A percentile compares a stretch with the other conserved stretches of the same genome.
Conservation (phyloP, 2,888 invertebrate species). For the Drosophila lacicola region DNA sequence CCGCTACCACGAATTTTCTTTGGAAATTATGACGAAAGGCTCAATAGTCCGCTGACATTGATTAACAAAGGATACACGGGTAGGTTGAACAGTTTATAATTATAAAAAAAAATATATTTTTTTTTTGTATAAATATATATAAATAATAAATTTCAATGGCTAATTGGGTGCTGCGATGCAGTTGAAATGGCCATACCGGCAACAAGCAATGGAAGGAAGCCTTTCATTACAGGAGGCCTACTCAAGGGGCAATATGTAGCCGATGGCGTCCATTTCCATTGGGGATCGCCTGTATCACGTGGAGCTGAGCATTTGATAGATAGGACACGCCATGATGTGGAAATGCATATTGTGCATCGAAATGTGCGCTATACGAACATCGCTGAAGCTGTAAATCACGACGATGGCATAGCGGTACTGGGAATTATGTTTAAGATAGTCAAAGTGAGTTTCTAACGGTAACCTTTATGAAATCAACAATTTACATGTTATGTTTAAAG, state of each 20-base stretch:
- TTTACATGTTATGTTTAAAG: slow-evolving; percentile 31
- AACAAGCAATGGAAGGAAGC: slow-evolving; percentile 61
- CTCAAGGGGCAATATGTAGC: slow-evolving; percentile 66
- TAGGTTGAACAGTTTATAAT: slow-evolving; percentile 31
- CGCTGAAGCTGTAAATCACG: slow-evolving; percentile 85
- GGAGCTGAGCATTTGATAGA: slow-evolving; percentile 86
- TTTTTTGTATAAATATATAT: neutral
- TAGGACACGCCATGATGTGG: slow-evolving; percentile 86
- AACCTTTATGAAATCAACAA: neutral
- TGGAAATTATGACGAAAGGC: slow-evolving; percentile 87
- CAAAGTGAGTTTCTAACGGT: slow-evolving; percentile 26
- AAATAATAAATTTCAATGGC: neutral
- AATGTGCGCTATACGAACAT: slow-evolving; percentile 86
- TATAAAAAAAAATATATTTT: neutral
- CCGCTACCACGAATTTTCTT: slow-evolving; percentile 66
- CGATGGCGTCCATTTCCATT: slow-evolving; percentile 87
- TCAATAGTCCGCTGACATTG: slow-evolving; percentile 87
- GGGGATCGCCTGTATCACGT: slow-evolving; percentile 88
- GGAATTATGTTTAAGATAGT: slow-evolving; percentile 86
- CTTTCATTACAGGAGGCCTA: slow-evolving; percentile 70
- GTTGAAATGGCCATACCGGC: slow-evolving; percentile 67
- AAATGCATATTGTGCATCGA: slow-evolving; percentile 89
- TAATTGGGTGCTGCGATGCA: slow-evolving; percentile 17
- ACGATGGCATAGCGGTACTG: slow-evolving; percentile 88
- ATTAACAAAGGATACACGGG: slow-evolving; percentile 89